Percentiles rank a stretch among this genome's conserved stretches.
These are phyloP conservation scores for Onychomys torridus DNA, from an alignment of 2,797 vertebrate species.

Conservation along the genomic window DNA sequence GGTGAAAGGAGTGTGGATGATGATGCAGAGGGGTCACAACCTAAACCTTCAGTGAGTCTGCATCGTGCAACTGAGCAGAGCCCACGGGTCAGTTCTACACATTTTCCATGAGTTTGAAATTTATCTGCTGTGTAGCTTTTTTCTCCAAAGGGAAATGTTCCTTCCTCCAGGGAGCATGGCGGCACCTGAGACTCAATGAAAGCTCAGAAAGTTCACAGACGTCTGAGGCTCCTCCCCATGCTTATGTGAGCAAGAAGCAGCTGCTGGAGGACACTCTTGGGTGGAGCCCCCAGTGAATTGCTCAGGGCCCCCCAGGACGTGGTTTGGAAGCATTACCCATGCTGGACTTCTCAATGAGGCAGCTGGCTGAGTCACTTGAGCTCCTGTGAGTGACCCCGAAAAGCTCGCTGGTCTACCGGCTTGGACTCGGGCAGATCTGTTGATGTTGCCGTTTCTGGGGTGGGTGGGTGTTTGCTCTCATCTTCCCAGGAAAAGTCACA, in stretches of 20 bases:
- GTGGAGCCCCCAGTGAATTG: neutral
- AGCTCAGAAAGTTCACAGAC: neutral
- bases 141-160: neutral
- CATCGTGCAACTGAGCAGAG: rapidly evolving
- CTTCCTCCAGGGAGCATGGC: neutral
- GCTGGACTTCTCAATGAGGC: neutral
- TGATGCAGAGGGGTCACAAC: no score
- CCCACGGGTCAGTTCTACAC: neutral
- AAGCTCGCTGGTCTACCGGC: neutral
- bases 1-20: neutral
- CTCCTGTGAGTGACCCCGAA: neutral
- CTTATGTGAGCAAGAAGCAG: neutral
- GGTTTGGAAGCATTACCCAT: neutral
- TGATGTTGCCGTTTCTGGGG: neutral
- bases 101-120: neutral
- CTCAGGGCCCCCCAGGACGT: no score
- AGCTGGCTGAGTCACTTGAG: neutral
- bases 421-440: neutral
- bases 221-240: neutral
- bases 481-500: neutral
- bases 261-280: neutral
- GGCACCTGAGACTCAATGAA: neutral
- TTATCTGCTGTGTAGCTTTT: neutral
- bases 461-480: neutral
- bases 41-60: neutral